Evolutionary conservation across 1,140 invertebrate genomes (phyloP).

Genomic region (Platyscapa corneri): DNA sequence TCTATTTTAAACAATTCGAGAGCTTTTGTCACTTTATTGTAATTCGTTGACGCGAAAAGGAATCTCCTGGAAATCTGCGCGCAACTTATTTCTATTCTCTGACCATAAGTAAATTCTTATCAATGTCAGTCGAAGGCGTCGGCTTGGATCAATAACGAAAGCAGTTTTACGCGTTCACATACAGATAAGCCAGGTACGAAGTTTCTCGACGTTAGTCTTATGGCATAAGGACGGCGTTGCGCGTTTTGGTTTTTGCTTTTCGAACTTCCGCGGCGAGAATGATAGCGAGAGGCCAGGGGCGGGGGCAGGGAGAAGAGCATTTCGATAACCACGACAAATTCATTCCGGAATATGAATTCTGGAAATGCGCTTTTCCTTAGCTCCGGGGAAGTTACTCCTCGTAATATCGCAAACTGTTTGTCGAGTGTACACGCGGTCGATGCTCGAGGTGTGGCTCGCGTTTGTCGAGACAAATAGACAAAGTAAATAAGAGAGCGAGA

Average conservation of each 20-base stretch:
- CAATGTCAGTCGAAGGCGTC: not conserved
- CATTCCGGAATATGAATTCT: no score
- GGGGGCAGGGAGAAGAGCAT: no score
- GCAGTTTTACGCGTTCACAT: not conserved
- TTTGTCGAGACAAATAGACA: slow-evolving; percentile 55
- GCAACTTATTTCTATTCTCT: not conserved
- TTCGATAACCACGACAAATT: no score
- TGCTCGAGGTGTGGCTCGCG: no score
- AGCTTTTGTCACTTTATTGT: not conserved
- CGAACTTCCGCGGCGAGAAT: not conserved
- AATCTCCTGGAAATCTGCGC: not conserved
- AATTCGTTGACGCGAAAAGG: not conserved
- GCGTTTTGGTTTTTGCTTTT: not conserved
- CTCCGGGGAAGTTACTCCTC: slow-evolving; percentile 14
- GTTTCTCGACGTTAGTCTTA: not conserved
- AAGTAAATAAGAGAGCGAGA: no score
- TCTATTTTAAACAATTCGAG: not conserved
- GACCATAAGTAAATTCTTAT: not conserved
- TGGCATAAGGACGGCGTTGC: not conserved
- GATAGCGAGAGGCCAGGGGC: not conserved
- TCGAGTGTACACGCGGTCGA: slow-evolving; percentile 57
- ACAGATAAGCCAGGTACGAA: not conserved
- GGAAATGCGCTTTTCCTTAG: no score
- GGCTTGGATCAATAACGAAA: not conserved
- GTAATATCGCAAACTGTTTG: slow-evolving; percentile 53